These are phyloP conservation scores for Gymnoscelis rufifasciata DNA, from an alignment of 2,888 invertebrate genomes.

Conservation along the genomic window DNA sequence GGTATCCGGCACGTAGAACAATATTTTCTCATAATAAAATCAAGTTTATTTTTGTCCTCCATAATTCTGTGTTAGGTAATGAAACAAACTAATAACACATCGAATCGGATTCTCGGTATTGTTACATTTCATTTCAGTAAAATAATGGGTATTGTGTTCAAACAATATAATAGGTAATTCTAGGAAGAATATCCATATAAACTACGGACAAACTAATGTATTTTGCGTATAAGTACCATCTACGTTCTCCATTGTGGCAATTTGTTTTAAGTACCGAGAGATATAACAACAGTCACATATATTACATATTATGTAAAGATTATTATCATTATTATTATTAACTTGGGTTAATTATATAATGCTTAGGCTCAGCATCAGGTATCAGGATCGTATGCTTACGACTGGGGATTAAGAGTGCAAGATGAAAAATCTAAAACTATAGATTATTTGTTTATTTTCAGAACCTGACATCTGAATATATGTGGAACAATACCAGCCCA, in stretches of 20 bases:
- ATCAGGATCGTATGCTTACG: too few species aligned
- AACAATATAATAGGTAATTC: slow-evolving; percentile 23
- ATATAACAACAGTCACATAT: not conserved
- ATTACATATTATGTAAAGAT: not conserved
- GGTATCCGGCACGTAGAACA: not conserved
- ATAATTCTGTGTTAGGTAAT: not conserved
- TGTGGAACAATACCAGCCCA: too few species aligned
- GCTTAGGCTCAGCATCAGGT: too few species aligned
- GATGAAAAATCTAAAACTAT: too few species aligned
- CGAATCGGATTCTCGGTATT: slow-evolving; percentile 23
- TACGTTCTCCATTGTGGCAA: slow-evolving; percentile 5
- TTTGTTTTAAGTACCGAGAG: not conserved
- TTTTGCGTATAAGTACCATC: slow-evolving; percentile 10
- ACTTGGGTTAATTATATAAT: too few species aligned
- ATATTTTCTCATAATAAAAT: too few species aligned
- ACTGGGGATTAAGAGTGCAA: too few species aligned
- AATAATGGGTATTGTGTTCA: slow-evolving; percentile 25
- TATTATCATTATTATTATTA: too few species aligned
- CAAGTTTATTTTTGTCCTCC: not conserved
- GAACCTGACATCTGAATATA: too few species aligned
- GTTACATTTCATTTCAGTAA: slow-evolving; percentile 27
- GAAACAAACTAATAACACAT: slow-evolving; percentile 22
- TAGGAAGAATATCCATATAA: slow-evolving; percentile 21
- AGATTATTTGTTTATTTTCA: too few species aligned
- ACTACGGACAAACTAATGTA: too few species aligned